Evolutionary conservation across 2,888 invertebrate species (phyloP).

Genomic region (Byasa hedistus): DNA sequence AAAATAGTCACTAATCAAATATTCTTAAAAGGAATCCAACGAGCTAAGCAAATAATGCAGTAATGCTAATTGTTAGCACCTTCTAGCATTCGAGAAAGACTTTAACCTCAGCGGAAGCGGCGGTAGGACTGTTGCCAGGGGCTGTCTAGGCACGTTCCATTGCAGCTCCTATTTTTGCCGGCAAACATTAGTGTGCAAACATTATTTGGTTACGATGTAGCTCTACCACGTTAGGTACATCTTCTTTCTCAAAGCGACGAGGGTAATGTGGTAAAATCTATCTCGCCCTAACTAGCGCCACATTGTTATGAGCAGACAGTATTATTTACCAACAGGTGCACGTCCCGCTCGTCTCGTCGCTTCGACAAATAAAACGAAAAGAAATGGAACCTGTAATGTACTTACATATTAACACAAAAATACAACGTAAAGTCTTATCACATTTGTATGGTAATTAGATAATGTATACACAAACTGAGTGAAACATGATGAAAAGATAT

Average conservation of each 20-base stretch:
- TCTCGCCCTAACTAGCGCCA: no score
- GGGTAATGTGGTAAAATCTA: no score
- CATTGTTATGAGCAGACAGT: no score
- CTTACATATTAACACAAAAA: conserved; percentile 42
- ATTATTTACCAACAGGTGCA: no score
- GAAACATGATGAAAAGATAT: conserved; percentile 33
- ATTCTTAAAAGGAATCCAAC: conserved; percentile 16
- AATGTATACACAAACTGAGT: conserved; percentile 41
- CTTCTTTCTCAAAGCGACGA: no score
- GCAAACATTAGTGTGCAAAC: no score
- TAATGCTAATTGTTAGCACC: conserved; percentile 47
- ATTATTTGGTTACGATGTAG: no score
- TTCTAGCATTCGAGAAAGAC: conserved; percentile 43
- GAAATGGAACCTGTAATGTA: conserved; percentile 39
- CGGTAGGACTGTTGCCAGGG: no score
- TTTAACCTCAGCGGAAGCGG: conserved; percentile 35
- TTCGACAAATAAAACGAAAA: conserved; percentile 12
- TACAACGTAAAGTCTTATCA: conserved; percentile 54
- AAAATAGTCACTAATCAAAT: conserved; percentile 20
- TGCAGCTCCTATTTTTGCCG: no score
- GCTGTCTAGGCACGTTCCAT: no score
- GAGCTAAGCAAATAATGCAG: conserved; percentile 18
- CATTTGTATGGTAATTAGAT: conserved; percentile 53
- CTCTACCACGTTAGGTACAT: no score
- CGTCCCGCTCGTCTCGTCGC: no score